A percentile compares a stretch with the other conserved stretches of the same genome.
These are phyloP conservation scores for Lophotis ruficrista DNA, from an alignment of 2,113 vertebrate genomes.

Conservation along the genomic window DNA sequence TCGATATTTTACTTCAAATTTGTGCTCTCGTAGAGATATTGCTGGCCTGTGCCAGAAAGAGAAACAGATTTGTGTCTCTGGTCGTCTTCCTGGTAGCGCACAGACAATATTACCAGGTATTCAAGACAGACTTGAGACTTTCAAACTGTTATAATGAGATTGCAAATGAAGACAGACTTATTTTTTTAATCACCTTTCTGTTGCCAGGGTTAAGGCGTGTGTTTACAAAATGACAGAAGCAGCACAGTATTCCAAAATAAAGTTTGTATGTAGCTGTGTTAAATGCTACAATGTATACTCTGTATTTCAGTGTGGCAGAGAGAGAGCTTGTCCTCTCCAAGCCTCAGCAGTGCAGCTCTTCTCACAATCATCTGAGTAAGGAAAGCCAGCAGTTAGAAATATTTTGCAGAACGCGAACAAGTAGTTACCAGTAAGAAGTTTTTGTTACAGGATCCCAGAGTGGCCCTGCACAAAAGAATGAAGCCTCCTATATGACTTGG, in stretches of 20 bases:
- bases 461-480: neutral
- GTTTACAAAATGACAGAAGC: neutral
- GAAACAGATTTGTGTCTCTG: neutral
- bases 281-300: neutral
- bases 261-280: neutral
- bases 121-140: neutral
- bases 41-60: neutral
- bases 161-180: neutral
- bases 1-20: neutral
- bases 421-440: neutral
- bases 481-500: rapidly evolving
- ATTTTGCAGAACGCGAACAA: neutral
- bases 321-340: neutral
- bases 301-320: neutral
- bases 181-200: neutral
- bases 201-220: neutral
- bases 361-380: neutral
- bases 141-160: neutral
- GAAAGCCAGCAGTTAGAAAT: neutral
- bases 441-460: neutral
- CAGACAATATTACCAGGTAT: neutral
- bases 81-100: neutral
- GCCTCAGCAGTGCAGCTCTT: neutral
- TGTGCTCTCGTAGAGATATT: neutral
- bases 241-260: neutral